Evolutionary conservation across 2,113 vertebrate genomes (phyloP).

Genomic region (Pangasianodon gigas): DNA sequence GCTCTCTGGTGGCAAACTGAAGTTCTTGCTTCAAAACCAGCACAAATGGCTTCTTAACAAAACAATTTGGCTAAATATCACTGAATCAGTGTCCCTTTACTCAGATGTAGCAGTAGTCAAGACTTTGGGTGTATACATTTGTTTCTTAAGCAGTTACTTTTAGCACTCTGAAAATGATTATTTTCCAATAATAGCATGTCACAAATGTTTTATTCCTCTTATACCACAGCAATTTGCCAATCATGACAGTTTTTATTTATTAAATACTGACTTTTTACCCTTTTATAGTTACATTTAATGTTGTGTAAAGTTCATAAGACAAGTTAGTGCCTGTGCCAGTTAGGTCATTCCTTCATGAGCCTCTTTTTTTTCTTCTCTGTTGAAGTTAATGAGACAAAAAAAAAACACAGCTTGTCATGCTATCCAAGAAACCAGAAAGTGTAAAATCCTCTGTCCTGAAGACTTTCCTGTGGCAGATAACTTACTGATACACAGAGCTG

Average conservation of each 20-base stretch:
- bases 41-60: constrained; percentile 32
- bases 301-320: background rate
- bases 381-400: background rate
- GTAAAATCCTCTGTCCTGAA: background rate
- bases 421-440: background rate
- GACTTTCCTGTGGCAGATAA: background rate
- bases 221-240: background rate
- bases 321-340: too few relatives aligned
- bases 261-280: background rate
- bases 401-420: background rate
- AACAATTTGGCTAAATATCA: background rate
- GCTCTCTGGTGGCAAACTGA: constrained; percentile 59
- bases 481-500: background rate
- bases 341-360: too few relatives aligned
- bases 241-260: background rate
- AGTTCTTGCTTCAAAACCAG: constrained; percentile 39
- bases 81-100: background rate
- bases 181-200: background rate
- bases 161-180: background rate
- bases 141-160: background rate
- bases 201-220: background rate
- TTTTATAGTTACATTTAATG: background rate
- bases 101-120: background rate
- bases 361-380: background rate
- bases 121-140: background rate